Evolutionary conservation across 2,797 vertebrate species (phyloP).

Genomic region (Myotis findleyi): DNA sequence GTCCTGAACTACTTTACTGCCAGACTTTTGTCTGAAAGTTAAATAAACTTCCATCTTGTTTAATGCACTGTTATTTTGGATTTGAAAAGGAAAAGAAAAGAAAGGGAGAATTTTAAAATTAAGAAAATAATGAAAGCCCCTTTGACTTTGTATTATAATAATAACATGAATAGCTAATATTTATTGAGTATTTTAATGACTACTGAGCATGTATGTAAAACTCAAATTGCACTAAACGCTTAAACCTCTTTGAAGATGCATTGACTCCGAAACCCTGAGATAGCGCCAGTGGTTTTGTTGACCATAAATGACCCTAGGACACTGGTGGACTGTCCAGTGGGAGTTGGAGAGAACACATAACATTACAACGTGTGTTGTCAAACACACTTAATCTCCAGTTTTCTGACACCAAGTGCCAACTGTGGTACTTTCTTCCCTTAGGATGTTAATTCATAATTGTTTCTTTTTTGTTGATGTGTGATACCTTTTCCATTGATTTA

Average conservation of each 20-base stretch:
- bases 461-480: constrained; percentile 79
- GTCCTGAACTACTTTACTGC: background rate
- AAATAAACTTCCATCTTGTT: background rate
- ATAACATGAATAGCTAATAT: background rate
- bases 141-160: constrained; percentile 25
- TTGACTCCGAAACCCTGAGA: background rate
- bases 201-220: background rate
- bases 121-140: background rate
- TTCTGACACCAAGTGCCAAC: constrained; percentile 66
- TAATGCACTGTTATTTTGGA: background rate
- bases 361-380: background rate
- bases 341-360: background rate
- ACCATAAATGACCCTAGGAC: constrained; percentile 42
- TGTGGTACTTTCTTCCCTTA: constrained; percentile 68
- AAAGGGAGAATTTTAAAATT: background rate
- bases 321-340: constrained; percentile 12
- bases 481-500: constrained; percentile 68
- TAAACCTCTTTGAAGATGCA: constrained; percentile 25
- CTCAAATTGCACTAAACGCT: constrained; percentile 16
- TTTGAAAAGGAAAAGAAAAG: constrained; percentile 21
- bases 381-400: constrained; percentile 48
- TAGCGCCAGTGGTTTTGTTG: constrained; percentile 5
- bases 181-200: constrained; percentile 43
- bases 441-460: constrained; percentile 74
- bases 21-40: background rate